phyloP scores from a whole-genome alignment of 2,797 vertebrate species.

The Aulostomus chinensis region DNA sequence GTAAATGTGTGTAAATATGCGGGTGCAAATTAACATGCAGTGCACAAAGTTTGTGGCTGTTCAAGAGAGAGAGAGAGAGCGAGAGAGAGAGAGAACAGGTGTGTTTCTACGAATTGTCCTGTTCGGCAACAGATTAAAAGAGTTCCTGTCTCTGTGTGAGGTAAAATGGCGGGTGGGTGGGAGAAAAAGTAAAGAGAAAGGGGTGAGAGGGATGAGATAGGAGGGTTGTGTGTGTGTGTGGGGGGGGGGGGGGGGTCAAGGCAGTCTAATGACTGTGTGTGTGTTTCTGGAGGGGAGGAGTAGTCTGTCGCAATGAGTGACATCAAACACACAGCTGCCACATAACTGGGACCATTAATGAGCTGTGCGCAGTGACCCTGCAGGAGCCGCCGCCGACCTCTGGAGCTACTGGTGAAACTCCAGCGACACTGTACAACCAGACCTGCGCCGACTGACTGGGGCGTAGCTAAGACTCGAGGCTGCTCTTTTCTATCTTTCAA shows the following conservation, averaged over 20 bases:
- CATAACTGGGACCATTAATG: constrained; percentile 72
- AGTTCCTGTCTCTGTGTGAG: constrained; percentile 19
- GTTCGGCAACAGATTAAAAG: constrained; percentile 9
- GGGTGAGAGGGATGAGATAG: constrained; percentile 4
- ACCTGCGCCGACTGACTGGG: constrained; percentile 12
- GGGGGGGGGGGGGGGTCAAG: not conserved
- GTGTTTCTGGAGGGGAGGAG: constrained; percentile 30
- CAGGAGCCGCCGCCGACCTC: constrained; percentile 59
- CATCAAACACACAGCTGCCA: constrained; percentile 76
- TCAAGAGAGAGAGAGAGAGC: too few relatives aligned
- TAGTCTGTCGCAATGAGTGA: constrained; percentile 59
- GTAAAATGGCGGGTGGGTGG: constrained; percentile 29
- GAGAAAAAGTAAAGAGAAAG: constrained; percentile 29
- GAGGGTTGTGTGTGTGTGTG: not conserved
- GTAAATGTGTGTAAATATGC: constrained; percentile 20
- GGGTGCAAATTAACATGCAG: constrained; percentile 25
- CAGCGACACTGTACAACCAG: constrained; percentile 35
- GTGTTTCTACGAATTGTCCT: constrained; percentile 1
- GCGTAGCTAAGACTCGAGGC: too few relatives aligned
- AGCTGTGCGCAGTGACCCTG: constrained; percentile 64
- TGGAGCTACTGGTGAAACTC: constrained; percentile 66
- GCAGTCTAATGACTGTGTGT: constrained; percentile 28
- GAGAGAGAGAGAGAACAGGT: not conserved
- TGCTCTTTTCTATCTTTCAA: not conserved
- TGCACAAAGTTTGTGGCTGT: constrained; percentile 18